A percentile compares a stretch with the other conserved stretches of the same genome.
Evolutionary conservation across 1,140 invertebrate species (phyloP).

Genomic region (Diabrotica undecimpunctata): DNA sequence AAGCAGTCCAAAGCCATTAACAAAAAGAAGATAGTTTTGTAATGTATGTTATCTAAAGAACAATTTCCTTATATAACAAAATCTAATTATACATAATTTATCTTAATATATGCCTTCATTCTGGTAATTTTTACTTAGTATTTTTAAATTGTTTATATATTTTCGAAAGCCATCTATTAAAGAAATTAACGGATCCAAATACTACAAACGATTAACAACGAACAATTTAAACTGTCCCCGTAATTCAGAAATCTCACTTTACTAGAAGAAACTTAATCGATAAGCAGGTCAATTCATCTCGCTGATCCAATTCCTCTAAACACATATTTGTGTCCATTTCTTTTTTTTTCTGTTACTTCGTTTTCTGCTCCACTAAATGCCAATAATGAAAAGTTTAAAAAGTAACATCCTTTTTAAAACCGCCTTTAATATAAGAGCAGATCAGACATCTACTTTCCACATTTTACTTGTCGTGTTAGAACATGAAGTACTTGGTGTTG

Average conservation of each 20-base stretch:
- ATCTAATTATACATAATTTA: too few relatives aligned
- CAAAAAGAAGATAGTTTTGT: too few relatives aligned
- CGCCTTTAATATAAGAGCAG: constrained; percentile 29
- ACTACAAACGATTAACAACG: too few relatives aligned
- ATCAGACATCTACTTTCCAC: constrained; percentile 22
- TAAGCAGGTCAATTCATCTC: constrained; percentile 31
- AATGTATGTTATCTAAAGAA: too few relatives aligned
- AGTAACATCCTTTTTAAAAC: constrained; percentile 28
- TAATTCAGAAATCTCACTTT: neutral
- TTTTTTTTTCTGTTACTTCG: constrained; percentile 14
- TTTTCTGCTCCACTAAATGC: constrained; percentile 44
- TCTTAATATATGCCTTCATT: too few relatives aligned
- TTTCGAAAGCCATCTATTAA: too few relatives aligned
- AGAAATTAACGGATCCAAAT: too few relatives aligned
- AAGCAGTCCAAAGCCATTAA: too few relatives aligned
- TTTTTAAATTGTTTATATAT: too few relatives aligned
- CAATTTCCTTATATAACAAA: too few relatives aligned
- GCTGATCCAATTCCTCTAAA: constrained; percentile 29
- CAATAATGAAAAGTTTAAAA: constrained; percentile 34
- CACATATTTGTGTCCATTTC: constrained; percentile 39
- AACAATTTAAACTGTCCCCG: neutral
- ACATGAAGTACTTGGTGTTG: constrained; percentile 40
- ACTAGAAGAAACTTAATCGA: constrained; percentile 4
- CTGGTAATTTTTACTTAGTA: too few relatives aligned
- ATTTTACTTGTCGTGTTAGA: constrained; percentile 32